These are phyloP conservation scores for Erythrolamprus reginae DNA, from an alignment of 2,113 vertebrate genomes.

Conservation along the genomic window DNA sequence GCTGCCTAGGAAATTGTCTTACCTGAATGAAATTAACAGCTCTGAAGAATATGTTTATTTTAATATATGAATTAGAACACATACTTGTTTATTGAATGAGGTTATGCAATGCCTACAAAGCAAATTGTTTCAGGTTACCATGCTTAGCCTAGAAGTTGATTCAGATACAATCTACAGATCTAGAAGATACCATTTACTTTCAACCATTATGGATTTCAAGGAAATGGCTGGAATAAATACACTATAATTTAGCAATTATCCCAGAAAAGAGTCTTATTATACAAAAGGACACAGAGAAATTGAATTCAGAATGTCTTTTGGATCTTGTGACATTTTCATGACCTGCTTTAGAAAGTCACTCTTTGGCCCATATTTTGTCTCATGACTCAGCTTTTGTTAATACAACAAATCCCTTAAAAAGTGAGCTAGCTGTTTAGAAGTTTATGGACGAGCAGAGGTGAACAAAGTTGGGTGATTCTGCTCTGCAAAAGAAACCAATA, in stretches of 20 bases:
- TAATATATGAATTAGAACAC: neutral
- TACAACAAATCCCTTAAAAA: constrained; percentile 14
- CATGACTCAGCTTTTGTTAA: constrained; percentile 12
- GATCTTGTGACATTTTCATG: constrained; percentile 9
- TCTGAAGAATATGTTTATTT: neutral
- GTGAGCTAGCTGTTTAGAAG: constrained; percentile 49
- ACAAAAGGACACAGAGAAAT: neutral
- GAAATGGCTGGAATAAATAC: neutral
- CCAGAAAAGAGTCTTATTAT: neutral
- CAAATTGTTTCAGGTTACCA: neutral
- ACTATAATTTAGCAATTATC: neutral
- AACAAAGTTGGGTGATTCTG: constrained; percentile 57
- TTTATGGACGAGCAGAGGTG: constrained; percentile 52
- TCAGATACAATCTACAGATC: neutral
- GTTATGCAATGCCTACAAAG: neutral
- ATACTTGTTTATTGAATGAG: neutral
- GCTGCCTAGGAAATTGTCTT: too few species aligned
- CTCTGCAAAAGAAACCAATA: constrained; percentile 52
- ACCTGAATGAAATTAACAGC: neutral
- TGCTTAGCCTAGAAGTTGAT: neutral
- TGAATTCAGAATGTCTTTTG: neutral
- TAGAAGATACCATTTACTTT: neutral
- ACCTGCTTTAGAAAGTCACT: constrained; percentile 20
- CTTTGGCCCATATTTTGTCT: constrained; percentile 19
- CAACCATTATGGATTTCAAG: neutral